A percentile compares a stretch with the other conserved stretches of the same genome.
Conservation (phyloP, 1,140 invertebrate species). For the Aphelenchoides fujianensis region DNA sequence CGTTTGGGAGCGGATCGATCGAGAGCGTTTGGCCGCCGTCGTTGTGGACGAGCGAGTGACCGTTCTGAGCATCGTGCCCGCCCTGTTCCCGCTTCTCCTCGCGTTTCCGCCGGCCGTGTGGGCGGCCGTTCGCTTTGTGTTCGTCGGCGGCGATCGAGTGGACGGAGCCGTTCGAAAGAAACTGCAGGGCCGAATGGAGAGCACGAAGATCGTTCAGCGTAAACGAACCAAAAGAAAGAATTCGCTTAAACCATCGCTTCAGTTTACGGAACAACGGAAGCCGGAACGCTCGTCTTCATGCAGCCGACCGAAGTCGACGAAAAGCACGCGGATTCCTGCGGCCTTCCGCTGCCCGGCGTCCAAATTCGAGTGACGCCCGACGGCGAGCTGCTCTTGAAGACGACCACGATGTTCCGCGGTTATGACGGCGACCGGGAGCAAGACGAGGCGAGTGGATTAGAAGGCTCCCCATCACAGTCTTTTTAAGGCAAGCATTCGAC, state of each 20-base stretch:
- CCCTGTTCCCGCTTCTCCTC: not conserved
- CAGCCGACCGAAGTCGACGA: not conserved
- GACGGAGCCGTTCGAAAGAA: not conserved
- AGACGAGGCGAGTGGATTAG: not conserved
- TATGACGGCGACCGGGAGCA: not conserved
- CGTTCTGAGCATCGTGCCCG: constrained; percentile 10
- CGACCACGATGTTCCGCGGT: constrained; percentile 16
- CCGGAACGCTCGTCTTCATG: constrained; percentile 25
- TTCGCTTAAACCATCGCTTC: not conserved
- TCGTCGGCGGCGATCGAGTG: constrained; percentile 7
- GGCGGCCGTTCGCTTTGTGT: not conserved
- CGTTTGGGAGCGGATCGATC: not conserved
- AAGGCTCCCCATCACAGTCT: not conserved
- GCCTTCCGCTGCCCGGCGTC: constrained; percentile 21
- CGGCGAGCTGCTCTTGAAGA: constrained; percentile 20
- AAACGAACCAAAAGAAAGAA: not conserved
- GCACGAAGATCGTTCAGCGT: constrained; percentile 1
- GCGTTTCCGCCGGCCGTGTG: not conserved
- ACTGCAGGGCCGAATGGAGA: not conserved
- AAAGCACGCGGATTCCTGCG: constrained; percentile 16
- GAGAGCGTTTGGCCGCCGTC: not conserved
- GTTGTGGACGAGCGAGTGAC: not conserved
- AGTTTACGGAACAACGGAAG: constrained; percentile 31
- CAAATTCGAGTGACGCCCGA: not conserved
- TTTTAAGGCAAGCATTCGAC: constrained; percentile 18